phyloP scores from a whole-genome alignment of 2,888 invertebrate species.

The Aspidiotus destructor region DNA sequence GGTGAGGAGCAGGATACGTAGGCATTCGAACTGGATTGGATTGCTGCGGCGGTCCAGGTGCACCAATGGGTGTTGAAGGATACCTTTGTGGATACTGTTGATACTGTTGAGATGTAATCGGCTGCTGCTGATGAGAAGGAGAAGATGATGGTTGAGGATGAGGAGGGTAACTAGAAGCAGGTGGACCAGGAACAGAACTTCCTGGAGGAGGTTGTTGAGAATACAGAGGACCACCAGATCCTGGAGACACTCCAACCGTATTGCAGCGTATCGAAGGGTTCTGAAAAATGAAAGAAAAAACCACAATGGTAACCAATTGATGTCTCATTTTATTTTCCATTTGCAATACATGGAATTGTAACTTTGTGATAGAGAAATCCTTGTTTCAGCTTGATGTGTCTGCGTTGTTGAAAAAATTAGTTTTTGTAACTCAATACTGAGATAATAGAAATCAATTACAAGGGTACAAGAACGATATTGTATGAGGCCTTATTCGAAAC shows the following conservation, averaged over 20 bases:
- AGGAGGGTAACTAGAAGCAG: constrained; percentile 33
- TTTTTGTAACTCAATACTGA: too few relatives aligned
- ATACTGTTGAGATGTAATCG: constrained; percentile 33
- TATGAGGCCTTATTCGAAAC: too few relatives aligned
- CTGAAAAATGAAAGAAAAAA: constrained; percentile 9
- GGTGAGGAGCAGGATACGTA: constrained; percentile 34
- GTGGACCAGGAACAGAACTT: constrained; percentile 28
- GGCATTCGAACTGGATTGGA: constrained; percentile 32
- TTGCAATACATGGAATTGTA: too few relatives aligned
- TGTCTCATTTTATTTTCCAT: too few relatives aligned
- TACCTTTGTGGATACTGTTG: constrained; percentile 32
- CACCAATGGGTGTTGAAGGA: constrained; percentile 16
- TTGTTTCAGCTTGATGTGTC: too few relatives aligned
- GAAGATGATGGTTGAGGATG: constrained; percentile 35
- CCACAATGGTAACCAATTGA: too few relatives aligned
- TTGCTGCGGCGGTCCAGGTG: constrained; percentile 27
- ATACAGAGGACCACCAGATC: constrained; percentile 10
- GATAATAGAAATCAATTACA: too few relatives aligned
- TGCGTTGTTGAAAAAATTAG: too few relatives aligned
- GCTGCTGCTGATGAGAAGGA: constrained; percentile 34
- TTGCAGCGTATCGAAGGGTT: constrained; percentile 16
- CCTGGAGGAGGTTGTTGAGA: constrained; percentile 20
- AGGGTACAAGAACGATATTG: too few relatives aligned
- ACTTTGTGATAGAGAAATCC: too few relatives aligned
- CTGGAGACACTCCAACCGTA: constrained; percentile 15